Evolutionary conservation across 1,140 invertebrate genomes (phyloP), one percentile per base, ranked within the genome.

Genomic region (Chymomyza costata): DNA sequence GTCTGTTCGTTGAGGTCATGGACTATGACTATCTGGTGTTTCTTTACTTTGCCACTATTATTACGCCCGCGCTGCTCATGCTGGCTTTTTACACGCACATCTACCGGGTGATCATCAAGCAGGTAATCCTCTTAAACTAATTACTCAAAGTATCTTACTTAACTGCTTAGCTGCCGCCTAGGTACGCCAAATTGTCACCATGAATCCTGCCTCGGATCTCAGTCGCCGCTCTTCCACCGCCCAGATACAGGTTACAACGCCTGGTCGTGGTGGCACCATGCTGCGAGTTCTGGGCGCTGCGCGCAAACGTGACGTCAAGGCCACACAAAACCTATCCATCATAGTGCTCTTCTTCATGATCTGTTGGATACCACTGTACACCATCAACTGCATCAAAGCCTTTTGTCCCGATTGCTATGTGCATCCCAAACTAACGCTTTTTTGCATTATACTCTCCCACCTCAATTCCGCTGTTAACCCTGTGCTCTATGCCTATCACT

Each of bases 311-410:
- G 95, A 97, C 83, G 93, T 95, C 1, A 95, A 96, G 86, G 94
- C 94, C 5, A 95, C 95, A 1, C 94, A 96, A 74, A 97, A 95
- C 85, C 88, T 97, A 0, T 93, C 93, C 32, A 92, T 95, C 52
- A 96, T 97, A 41, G 95, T 97, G 1, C 86, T 94, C 25, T 96
- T 96, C 86, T 97, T 97, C 87, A 94, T 96, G 86, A 88, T 96
- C 37, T 96, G 94, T 80, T 97, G 95, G 95, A 93, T 97, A 40
- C 95, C 95, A 0, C 87, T 97, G 2, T 96, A 97, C 86, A 96
- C 94, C 16, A 94, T 96, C 57, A 97, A 97, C 85, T 95, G 93
- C 65, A 89, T 96, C 11, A 90, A 93, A 81, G 94, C 94, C 1
- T 95, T 95, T 81, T 93, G 91, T 66, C 89, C 88, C 0, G 71